Evolutionary conservation across 2,113 vertebrate species (phyloP).

Genomic region (Aegotheles bennettii): DNA sequence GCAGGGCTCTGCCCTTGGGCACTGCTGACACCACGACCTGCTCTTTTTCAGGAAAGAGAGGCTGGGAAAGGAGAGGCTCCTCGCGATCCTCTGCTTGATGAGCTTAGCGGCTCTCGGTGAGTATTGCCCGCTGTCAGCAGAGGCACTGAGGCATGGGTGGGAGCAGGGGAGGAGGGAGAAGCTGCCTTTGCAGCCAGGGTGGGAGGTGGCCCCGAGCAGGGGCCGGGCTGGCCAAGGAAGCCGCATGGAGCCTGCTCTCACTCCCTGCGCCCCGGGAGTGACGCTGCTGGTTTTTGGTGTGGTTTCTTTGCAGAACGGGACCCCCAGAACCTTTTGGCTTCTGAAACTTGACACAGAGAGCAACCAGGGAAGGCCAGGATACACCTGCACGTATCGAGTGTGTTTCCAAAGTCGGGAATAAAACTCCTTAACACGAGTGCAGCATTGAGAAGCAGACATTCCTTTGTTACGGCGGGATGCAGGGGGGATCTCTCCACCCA

Average conservation of each 20-base stretch:
- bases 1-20: not conserved
- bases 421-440: too few species aligned
- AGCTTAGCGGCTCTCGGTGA: not conserved
- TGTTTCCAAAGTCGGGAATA: too few species aligned
- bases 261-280: too few species aligned
- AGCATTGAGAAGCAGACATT: too few species aligned
- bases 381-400: constrained; percentile 62
- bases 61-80: not conserved
- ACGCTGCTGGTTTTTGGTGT: not conserved
- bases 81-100: not conserved
- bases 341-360: constrained; percentile 55
- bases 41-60: not conserved
- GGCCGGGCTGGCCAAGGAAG: not conserved
- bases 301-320: constrained; percentile 17
- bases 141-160: too few species aligned
- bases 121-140: too few species aligned
- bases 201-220: not conserved
- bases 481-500: too few species aligned
- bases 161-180: not conserved
- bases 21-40: not conserved
- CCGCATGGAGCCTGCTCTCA: accelerated
- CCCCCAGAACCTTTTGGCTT: not conserved
- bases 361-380: constrained; percentile 62
- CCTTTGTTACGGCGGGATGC: too few species aligned
- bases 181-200: too few species aligned